Evolutionary conservation across 2,888 invertebrate genomes (phyloP), one percentile per base, ranked within the genome.

Genomic region (Eristalis tenax): DNA sequence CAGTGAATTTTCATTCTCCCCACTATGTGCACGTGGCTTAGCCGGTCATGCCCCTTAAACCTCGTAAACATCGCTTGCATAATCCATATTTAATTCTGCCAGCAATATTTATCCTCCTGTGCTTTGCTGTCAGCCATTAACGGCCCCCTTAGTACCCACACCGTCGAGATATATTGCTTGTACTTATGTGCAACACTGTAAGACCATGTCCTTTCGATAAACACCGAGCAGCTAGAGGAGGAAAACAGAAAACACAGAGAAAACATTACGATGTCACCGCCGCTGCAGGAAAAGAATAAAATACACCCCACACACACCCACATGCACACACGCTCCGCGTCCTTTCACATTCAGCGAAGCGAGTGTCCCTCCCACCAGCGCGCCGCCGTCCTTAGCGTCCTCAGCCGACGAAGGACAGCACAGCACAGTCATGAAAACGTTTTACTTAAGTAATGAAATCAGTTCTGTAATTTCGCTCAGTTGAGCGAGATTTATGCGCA

Each of bases 401-500:
- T 50, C 50, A 18, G n/a, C 50, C 8, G 18, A 75, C 81, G 56
- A 75, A 75, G 57, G 74, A 69, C 63, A 63, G 18, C 18, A 8
- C 10, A 38, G 38, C 38, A 38, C 50, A 13, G 28, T 57, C 4
- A 74, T 26, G 23, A 59, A 80, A 80, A 1, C 73, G 35, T 69
- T 75, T 61, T 11, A 57, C 69, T 81, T 64, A 22, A 81, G 64
- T 75, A 75, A 75, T 81, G 57, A 81, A 81, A 75, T 75, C 75
- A 81, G 69, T 81, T 80, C 61, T 26, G 80, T 68, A 73, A 80
- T 74, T 81, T 75, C 75, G 50, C 32, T 75, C 69, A 81, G 69
- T 69, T 28, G 40, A 81, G 69, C 69, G 68, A 75, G 68, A 81
- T 81, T 81, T 75, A 81, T 81, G 69, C 56, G 69, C 81, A 69